These are phyloP conservation scores for Molossus alvarezi DNA, from an alignment of 2,797 vertebrate species.

Conservation along the genomic window DNA sequence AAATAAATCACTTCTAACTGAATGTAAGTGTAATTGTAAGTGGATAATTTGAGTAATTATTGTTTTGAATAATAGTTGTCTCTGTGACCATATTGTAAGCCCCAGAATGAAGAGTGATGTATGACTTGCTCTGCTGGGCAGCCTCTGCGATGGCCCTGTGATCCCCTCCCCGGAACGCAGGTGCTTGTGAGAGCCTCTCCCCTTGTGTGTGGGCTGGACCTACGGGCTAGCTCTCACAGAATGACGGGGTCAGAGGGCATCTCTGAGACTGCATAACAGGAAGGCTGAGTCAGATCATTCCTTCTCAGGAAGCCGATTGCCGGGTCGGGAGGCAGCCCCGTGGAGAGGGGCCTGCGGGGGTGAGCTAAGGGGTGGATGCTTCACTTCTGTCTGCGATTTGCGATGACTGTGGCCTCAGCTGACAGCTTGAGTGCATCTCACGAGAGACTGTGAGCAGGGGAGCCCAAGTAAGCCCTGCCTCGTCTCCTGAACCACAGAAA, in stretches of 20 bases:
- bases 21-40: neutral
- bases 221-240: neutral
- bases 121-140: neutral
- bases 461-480: neutral
- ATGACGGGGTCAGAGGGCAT: neutral
- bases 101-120: too few relatives aligned
- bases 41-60: neutral
- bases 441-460: neutral
- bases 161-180: neutral
- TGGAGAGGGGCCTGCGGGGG: fast-evolving
- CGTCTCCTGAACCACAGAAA: neutral
- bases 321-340: neutral
- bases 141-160: neutral
- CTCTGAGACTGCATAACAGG: neutral
- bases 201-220: neutral
- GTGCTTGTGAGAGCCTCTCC: neutral
- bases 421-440: too few relatives aligned
- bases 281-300: neutral
- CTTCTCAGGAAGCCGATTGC: neutral
- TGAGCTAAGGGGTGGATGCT: neutral
- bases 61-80: neutral
- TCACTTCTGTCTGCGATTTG: neutral
- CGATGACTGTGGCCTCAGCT: neutral
- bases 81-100: neutral
- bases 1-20: neutral